Evolutionary conservation across 2,113 vertebrate genomes (phyloP).

Genomic region (Phrynocephalus versicolor): DNA sequence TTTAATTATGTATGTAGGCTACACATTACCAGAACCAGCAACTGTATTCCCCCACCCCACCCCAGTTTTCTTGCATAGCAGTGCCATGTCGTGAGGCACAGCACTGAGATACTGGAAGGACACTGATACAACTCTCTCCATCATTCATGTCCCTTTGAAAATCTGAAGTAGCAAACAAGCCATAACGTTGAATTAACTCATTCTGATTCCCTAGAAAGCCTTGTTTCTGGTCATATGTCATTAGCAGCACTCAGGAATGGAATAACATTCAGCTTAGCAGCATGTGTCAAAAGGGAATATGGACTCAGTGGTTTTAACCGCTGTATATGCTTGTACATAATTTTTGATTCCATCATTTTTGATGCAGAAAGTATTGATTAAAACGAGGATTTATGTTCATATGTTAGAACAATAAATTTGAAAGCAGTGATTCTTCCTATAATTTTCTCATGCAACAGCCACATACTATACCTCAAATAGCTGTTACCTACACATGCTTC

Average conservation of each 20-base stretch:
- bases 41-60: not conserved
- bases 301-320: not conserved
- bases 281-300: not conserved
- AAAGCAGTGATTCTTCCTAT: constrained; percentile 19
- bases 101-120: not conserved
- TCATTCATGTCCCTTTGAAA: not conserved
- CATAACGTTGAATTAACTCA: constrained; percentile 2
- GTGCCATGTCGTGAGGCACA: not conserved
- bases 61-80: not conserved
- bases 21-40: not conserved
- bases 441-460: not conserved
- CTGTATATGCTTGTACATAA: not conserved
- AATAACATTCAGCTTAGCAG: not conserved
- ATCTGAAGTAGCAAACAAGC: not conserved
- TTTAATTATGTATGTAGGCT: too few relatives aligned
- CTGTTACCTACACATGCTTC: not conserved
- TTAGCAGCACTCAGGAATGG: not conserved
- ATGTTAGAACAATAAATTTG: not conserved
- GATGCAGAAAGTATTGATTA: not conserved
- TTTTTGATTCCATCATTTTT: not conserved
- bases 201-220: not conserved
- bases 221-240: not conserved
- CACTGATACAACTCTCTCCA: not conserved
- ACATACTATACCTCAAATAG: constrained; percentile 25
- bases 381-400: constrained; percentile 1